Evolutionary conservation across 2,113 vertebrate genomes (phyloP).

Genomic region (Pygoscelis antarcticus): DNA sequence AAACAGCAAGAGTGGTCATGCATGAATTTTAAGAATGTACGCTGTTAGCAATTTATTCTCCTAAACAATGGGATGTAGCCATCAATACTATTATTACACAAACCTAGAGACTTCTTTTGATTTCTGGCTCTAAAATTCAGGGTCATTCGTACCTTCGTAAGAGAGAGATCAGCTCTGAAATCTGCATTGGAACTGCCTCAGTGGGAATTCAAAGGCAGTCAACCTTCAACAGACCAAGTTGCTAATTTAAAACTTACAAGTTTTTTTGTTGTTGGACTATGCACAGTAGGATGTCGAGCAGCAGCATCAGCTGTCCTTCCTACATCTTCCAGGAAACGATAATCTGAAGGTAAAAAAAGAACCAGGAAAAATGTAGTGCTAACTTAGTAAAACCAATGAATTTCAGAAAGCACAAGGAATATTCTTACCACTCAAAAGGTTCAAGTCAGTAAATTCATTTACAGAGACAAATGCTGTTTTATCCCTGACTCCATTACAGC

Average conservation of each 20-base stretch:
- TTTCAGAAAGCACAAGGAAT: neutral
- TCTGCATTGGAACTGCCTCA: neutral
- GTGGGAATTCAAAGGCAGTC: neutral
- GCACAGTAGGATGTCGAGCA: conserved; percentile 77
- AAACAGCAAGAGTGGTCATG: neutral
- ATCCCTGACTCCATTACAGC: conserved; percentile 88
- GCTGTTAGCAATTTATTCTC: neutral
- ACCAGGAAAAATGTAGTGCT: neutral
- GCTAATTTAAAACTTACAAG: conserved; percentile 61
- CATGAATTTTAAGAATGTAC: neutral
- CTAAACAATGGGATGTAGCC: neutral
- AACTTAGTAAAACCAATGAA: neutral
- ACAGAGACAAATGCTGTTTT: conserved; percentile 87
- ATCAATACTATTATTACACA: neutral
- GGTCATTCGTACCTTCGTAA: neutral
- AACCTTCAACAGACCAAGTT: neutral
- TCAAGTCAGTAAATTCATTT: conserved; percentile 87
- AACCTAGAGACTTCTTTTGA: neutral
- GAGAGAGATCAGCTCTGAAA: neutral
- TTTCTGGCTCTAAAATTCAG: neutral
- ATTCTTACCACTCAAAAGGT: conserved; percentile 88
- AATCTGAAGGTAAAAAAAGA: conserved; percentile 78
- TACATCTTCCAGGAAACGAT: conserved; percentile 93
- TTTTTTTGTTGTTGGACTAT: conserved; percentile 66
- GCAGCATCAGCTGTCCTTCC: conserved; percentile 86